Conservation (phyloP, 2,888 invertebrate genomes). For the Zele albiditarsus region DNA sequence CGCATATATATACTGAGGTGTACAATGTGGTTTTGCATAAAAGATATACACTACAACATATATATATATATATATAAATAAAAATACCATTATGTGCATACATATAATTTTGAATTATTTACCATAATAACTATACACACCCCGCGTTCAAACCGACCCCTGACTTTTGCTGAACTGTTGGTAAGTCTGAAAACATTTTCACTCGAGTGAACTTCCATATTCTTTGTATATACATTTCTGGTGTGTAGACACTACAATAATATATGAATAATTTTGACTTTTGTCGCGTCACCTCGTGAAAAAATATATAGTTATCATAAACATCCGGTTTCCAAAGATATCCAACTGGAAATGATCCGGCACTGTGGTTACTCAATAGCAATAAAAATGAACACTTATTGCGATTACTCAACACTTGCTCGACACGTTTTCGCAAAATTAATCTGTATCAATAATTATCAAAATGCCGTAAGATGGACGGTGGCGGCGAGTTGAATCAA, state of each 20-base stretch:
- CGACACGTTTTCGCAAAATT: too few relatives aligned
- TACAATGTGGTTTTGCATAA: not conserved
- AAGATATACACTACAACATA: not conserved
- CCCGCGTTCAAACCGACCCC: not conserved
- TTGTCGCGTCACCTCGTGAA: too few relatives aligned
- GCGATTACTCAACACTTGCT: too few relatives aligned
- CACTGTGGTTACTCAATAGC: too few relatives aligned
- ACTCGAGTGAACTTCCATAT: not conserved
- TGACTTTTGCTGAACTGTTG: not conserved
- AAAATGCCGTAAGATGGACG: too few relatives aligned
- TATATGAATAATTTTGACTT: too few relatives aligned
- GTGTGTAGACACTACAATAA: not conserved
- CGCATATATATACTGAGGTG: not conserved
- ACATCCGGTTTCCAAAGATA: too few relatives aligned
- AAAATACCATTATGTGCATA: not conserved
- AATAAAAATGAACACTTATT: too few relatives aligned
- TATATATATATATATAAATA: not conserved
- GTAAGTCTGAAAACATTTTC: not conserved
- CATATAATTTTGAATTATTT: constrained; percentile 7
- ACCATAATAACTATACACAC: not conserved
- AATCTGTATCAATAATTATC: too few relatives aligned
- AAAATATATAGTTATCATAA: too few relatives aligned
- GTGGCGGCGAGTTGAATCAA: too few relatives aligned
- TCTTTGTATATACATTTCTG: not conserved
- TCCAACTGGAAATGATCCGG: too few relatives aligned